These are phyloP conservation scores for Lithophane ornitopus DNA, from an alignment of 2,888 invertebrate genomes.

Conservation along the genomic window DNA sequence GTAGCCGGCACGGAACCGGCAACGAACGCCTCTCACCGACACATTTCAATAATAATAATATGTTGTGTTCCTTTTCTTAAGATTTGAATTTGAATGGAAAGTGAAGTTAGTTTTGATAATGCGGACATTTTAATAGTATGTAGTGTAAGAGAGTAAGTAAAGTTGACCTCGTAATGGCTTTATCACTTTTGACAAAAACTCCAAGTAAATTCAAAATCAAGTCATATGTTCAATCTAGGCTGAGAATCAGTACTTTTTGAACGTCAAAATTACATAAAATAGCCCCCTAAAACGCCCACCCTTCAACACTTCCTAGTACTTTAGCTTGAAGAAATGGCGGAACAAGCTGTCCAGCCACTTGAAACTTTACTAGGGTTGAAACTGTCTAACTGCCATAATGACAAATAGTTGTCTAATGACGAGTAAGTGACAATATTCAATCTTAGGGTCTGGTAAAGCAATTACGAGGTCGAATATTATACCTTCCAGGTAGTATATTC, in stretches of 20 bases:
- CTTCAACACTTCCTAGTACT: no score
- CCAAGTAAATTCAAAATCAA: not conserved
- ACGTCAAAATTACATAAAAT: no score
- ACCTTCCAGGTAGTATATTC: no score
- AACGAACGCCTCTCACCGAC: slow-evolving; percentile 70
- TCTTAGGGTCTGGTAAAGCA: not conserved
- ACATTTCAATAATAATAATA: slow-evolving; percentile 73
- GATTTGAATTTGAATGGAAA: slow-evolving; percentile 49
- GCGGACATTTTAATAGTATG: not conserved
- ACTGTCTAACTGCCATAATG: not conserved
- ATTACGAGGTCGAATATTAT: not conserved
- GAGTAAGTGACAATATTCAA: no score
- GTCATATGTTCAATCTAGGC: no score
- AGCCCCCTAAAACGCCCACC: no score
- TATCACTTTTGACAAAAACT: not conserved
- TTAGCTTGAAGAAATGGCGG: no score
- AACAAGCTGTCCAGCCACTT: no score
- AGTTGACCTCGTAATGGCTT: not conserved
- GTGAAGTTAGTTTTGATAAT: slow-evolving; percentile 1
- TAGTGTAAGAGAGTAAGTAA: not conserved
- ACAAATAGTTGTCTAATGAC: not conserved
- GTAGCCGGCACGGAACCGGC: slow-evolving; percentile 70
- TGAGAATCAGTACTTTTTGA: no score
- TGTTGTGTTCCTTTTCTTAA: slow-evolving; percentile 64
- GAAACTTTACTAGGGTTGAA: no score